Conservation (phyloP, 1,140 invertebrate genomes). For the Drosophila saltans region DNA sequence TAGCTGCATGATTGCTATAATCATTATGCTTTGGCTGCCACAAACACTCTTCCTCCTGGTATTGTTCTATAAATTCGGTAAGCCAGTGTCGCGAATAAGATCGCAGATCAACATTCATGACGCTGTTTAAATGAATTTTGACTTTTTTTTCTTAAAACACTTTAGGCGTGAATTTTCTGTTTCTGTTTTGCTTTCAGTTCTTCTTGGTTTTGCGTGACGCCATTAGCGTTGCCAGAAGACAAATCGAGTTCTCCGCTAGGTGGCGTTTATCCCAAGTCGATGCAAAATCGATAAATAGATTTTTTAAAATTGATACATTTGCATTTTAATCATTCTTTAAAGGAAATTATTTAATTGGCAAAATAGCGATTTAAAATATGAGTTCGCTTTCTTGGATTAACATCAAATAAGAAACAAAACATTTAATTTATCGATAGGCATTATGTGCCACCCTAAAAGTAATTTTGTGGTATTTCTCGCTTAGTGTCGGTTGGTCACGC, state of each 20-base stretch:
- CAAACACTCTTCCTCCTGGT: constrained; percentile 80
- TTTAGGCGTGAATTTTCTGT: constrained; percentile 18
- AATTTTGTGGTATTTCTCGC: not conserved
- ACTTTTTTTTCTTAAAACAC: constrained; percentile 37
- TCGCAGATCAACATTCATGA: constrained; percentile 73
- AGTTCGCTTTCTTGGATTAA: too few relatives aligned
- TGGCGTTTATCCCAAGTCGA: not conserved
- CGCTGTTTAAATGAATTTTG: constrained; percentile 35
- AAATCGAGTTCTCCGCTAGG: not conserved
- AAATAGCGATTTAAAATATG: too few relatives aligned
- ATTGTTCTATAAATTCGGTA: constrained; percentile 81
- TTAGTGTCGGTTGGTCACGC: not conserved
- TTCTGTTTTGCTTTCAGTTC: constrained; percentile 68
- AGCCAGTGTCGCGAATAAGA: constrained; percentile 80
- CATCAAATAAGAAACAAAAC: too few relatives aligned
- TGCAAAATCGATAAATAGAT: too few relatives aligned
- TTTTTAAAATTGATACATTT: too few relatives aligned
- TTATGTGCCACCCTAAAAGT: constrained; percentile 1
- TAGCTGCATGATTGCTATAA: constrained; percentile 76
- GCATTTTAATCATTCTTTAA: too few relatives aligned
- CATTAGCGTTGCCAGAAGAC: constrained; percentile 43
- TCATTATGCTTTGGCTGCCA: constrained; percentile 83
- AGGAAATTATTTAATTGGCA: too few relatives aligned
- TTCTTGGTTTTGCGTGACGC: constrained; percentile 55
- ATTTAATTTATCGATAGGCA: not conserved